Conservation (phyloP, 2,888 invertebrate genomes). For the Acronicta alni region DNA sequence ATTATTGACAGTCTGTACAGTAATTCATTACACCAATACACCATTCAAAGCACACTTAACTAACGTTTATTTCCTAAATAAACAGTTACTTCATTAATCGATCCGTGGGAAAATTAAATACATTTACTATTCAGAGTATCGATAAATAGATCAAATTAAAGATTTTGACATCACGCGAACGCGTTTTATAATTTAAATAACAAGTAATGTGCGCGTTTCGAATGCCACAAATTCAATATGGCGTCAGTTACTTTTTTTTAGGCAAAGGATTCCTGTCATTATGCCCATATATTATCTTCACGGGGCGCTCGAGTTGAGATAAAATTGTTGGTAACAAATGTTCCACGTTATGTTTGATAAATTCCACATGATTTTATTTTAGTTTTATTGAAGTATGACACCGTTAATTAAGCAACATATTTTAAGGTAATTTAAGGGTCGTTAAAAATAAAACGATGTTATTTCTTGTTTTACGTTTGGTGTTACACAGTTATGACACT, state of each 20-base stretch:
- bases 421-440: slow-evolving; percentile 53
- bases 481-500: slow-evolving; percentile 51
- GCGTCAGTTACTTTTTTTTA: slow-evolving; percentile 73
- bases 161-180: slow-evolving; percentile 56
- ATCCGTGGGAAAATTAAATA: slow-evolving; percentile 52
- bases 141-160: slow-evolving; percentile 66
- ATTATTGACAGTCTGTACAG: slow-evolving; percentile 34
- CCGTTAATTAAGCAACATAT: slow-evolving; percentile 62
- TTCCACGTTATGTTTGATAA: slow-evolving; percentile 60
- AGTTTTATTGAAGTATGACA: slow-evolving; percentile 59
- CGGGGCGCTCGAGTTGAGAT: slow-evolving; percentile 77
- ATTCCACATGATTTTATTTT: slow-evolving; percentile 62
- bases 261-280: slow-evolving; percentile 79
- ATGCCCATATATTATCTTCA: slow-evolving; percentile 79
- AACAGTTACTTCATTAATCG: slow-evolving; percentile 46
- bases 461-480: slow-evolving; percentile 50
- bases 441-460: slow-evolving; percentile 53
- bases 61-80: slow-evolving; percentile 37
- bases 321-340: slow-evolving; percentile 69
- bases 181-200: slow-evolving; percentile 55
- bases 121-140: slow-evolving; percentile 38
- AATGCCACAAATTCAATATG: slow-evolving; percentile 78
- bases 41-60: slow-evolving; percentile 29
- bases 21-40: slow-evolving; percentile 39
- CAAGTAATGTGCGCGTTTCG: slow-evolving; percentile 70